phyloP scores from a whole-genome alignment of 2,113 vertebrate genomes.

The Odocoileus virginianus region DNA sequence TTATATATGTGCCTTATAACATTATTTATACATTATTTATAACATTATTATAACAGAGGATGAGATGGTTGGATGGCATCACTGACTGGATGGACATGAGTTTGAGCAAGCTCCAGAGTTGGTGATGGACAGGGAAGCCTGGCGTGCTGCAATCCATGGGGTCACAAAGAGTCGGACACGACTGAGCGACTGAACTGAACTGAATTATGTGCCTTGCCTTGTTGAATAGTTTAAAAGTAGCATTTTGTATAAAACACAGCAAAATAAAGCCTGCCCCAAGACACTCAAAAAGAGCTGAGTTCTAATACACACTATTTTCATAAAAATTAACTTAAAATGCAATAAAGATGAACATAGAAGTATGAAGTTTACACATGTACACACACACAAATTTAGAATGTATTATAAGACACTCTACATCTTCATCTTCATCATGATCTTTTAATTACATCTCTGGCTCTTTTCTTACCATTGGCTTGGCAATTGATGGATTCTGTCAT shows the following conservation, averaged over 20 bases:
- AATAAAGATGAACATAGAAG: not conserved
- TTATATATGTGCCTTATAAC: not conserved
- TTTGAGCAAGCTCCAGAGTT: not conserved
- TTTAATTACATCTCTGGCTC: not conserved
- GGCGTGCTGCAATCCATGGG: not conserved
- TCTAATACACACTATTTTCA: constrained; percentile 1
- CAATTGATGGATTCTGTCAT: not conserved
- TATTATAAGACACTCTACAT: not conserved
- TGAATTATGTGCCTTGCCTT: not conserved
- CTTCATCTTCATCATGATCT: not conserved
- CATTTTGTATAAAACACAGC: constrained; percentile 14
- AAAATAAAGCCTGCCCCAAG: not conserved
- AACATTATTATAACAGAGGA: not conserved
- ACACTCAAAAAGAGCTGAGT: not conserved
- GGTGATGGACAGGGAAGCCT: not conserved
- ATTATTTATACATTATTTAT: not conserved
- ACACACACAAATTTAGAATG: not conserved
- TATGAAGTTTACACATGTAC: not conserved
- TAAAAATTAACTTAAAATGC: not conserved
- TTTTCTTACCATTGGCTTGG: not conserved
- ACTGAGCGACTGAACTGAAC: not conserved
- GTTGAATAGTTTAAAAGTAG: constrained; percentile 9
- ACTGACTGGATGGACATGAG: not conserved
- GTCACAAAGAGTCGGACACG: not conserved
- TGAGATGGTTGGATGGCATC: not conserved